Percentiles rank a stretch among this genome's conserved stretches.
These are phyloP conservation scores for Aphis gossypii DNA, from an alignment of 1,140 invertebrate species.

Conservation along the genomic window DNA sequence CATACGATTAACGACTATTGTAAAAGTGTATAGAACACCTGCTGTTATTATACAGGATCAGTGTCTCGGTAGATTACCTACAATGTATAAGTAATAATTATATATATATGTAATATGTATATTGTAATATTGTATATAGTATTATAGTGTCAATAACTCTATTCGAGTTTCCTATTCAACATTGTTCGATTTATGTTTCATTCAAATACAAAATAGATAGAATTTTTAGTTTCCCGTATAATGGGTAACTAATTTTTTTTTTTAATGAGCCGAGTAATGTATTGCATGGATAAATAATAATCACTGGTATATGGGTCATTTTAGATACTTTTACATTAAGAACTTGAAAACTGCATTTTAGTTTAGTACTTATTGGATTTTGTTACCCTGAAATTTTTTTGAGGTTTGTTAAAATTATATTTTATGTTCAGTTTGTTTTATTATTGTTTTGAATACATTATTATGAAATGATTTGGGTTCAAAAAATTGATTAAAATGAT, in stretches of 20 bases:
- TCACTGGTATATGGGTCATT: neutral
- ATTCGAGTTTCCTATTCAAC: neutral
- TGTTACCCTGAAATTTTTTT: neutral
- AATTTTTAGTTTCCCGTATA: neutral
- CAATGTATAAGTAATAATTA: neutral
- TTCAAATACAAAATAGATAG: neutral
- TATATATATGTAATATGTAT: neutral
- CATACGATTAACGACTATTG: neutral
- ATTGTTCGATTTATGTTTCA: conserved; percentile 22
- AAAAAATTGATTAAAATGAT: neutral
- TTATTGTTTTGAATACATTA: neutral
- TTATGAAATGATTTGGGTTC: neutral
- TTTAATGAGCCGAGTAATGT: neutral
- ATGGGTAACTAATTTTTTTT: neutral
- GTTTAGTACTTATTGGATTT: neutral
- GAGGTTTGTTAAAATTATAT: neutral
- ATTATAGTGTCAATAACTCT: neutral
- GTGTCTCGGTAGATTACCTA: neutral
- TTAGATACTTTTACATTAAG: neutral
- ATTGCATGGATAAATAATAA: neutral
- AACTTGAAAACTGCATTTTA: neutral
- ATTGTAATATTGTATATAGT: neutral
- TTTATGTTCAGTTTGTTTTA: neutral
- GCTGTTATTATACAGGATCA: neutral
- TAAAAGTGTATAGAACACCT: neutral